Evolutionary conservation across 2,888 invertebrate species (phyloP).

Genomic region (Drosophila heteroneura): DNA sequence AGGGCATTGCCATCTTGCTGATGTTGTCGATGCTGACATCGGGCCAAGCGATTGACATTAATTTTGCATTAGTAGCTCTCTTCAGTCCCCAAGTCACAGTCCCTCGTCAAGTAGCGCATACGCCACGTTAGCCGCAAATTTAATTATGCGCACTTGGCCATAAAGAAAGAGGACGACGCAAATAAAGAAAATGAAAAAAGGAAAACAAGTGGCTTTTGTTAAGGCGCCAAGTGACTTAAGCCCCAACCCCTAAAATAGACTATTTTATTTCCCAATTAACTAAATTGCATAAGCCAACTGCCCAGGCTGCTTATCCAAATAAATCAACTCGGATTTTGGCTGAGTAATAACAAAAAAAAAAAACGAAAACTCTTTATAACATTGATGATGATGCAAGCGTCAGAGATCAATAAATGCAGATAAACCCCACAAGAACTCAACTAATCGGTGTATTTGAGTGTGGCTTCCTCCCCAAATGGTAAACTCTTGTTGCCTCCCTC

Average conservation of each 20-base stretch:
- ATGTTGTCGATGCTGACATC: slow-evolving; percentile 41
- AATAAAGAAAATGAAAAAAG: slow-evolving; percentile 15
- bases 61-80: slow-evolving; percentile 69
- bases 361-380: slow-evolving; percentile 8
- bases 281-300: slow-evolving; percentile 69
- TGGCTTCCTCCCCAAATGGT: slow-evolving; percentile 23
- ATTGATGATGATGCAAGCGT: slow-evolving; percentile 42
- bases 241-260: slow-evolving; percentile 7
- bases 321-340: slow-evolving; percentile 41
- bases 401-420: slow-evolving; percentile 47
- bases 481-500: not conserved
- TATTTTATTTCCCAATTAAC: slow-evolving; percentile 75
- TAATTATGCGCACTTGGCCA: slow-evolving; percentile 68
- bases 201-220: slow-evolving; percentile 48
- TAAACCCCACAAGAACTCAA: slow-evolving; percentile 14
- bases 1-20: slow-evolving; percentile 64
- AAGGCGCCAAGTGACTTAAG: slow-evolving; percentile 41
- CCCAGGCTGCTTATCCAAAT: slow-evolving; percentile 27
- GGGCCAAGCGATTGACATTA: slow-evolving; percentile 69
- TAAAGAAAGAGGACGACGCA: slow-evolving; percentile 37
- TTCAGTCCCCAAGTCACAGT: not conserved
- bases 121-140: slow-evolving; percentile 64
- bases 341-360: not conserved
- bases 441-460: slow-evolving; percentile 33
- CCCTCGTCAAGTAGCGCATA: slow-evolving; percentile 47